Conservation (phyloP, 2,888 invertebrate genomes). For the Morpho helenor region DNA sequence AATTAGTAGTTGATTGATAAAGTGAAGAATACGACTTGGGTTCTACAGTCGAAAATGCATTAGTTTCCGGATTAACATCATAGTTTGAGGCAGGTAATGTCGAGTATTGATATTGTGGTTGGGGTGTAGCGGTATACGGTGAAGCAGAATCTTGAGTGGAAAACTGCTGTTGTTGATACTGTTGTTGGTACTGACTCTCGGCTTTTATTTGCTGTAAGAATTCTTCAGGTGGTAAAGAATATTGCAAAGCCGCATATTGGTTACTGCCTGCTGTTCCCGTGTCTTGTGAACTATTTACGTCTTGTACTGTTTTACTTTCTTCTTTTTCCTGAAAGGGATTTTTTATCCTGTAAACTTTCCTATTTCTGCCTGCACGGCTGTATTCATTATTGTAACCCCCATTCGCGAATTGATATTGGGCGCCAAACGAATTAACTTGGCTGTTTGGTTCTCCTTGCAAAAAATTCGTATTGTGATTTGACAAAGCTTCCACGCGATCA, state of each 20-base stretch:
- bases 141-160: slow-evolving; percentile 57
- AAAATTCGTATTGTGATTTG: slow-evolving; percentile 52
- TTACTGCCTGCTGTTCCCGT: slow-evolving; percentile 67
- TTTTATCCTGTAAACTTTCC: slow-evolving; percentile 66
- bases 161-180: slow-evolving; percentile 32
- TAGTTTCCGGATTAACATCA: slow-evolving; percentile 51
- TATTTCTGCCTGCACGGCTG: slow-evolving; percentile 46
- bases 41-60: slow-evolving; percentile 49
- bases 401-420: slow-evolving; percentile 53
- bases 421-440: slow-evolving; percentile 52
- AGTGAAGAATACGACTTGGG: slow-evolving; percentile 48
- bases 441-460: slow-evolving; percentile 54
- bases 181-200: slow-evolving; percentile 55
- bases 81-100: slow-evolving; percentile 50
- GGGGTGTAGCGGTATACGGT: slow-evolving; percentile 65
- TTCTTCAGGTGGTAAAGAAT: slow-evolving; percentile 71
- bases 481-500: slow-evolving; percentile 50
- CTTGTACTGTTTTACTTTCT: slow-evolving; percentile 44
- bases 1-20: slow-evolving; percentile 49
- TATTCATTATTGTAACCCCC: slow-evolving; percentile 53
- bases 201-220: slow-evolving; percentile 67
- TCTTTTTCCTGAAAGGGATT: slow-evolving; percentile 64
- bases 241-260: slow-evolving; percentile 70
- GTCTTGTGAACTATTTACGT: slow-evolving; percentile 49
- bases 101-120: slow-evolving; percentile 64